phyloP scores from a whole-genome alignment of 2,888 invertebrate species.

The Nasonovia ribisnigri region DNA sequence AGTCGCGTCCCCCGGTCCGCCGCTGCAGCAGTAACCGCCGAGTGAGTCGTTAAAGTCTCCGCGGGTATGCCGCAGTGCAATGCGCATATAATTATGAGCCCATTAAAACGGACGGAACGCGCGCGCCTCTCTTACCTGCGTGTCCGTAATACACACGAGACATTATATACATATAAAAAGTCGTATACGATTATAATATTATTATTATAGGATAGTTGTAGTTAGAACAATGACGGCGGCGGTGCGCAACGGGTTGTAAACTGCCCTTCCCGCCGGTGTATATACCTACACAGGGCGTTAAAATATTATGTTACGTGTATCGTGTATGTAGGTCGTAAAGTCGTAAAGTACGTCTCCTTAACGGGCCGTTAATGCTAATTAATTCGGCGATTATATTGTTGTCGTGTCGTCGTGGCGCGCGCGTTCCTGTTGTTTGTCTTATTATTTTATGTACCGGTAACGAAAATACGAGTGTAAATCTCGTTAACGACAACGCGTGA shows the following conservation, averaged over 20 bases:
- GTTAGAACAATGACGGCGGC: not conserved
- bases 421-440: not conserved
- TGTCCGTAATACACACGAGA: not conserved
- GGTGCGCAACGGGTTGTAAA: constrained; percentile 17
- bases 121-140: not conserved
- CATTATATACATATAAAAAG: not conserved
- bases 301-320: not conserved
- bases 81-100: constrained; percentile 33
- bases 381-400: constrained; percentile 55
- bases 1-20: not conserved
- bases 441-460: not conserved
- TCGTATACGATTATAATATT: not conserved
- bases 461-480: constrained; percentile 32
- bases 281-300: not conserved
- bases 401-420: constrained; percentile 22
- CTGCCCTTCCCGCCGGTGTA: not conserved
- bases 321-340: not conserved
- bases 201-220: not conserved
- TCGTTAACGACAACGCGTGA: constrained; percentile 28
- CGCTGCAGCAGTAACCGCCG: not conserved
- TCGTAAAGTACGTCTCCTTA: constrained; percentile 51
- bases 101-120: constrained; percentile 14
- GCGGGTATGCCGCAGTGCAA: not conserved
- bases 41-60: constrained; percentile 49
- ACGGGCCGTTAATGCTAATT: constrained; percentile 61